Evolutionary conservation across 2,797 vertebrate species (phyloP).

Genomic region (Takifugu ocellatus): DNA sequence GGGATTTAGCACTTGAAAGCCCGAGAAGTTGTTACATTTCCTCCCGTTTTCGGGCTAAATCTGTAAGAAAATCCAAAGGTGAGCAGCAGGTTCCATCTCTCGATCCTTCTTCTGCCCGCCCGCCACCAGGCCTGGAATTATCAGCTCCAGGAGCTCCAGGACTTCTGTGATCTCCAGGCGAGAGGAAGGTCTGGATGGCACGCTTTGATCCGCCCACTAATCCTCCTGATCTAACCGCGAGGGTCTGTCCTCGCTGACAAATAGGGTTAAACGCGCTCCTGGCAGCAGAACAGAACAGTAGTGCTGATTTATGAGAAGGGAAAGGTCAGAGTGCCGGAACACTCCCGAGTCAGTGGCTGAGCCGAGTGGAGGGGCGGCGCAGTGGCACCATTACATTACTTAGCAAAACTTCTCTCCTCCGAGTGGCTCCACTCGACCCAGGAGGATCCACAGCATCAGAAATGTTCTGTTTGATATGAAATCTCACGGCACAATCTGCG

Average conservation of each 20-base stretch:
- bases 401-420: slow-evolving; percentile 18
- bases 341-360: slow-evolving; percentile 21
- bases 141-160: slow-evolving; percentile 44
- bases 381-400: slow-evolving; percentile 40
- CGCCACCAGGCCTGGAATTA: slow-evolving; percentile 33
- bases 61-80: no score
- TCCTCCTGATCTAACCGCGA: slow-evolving; percentile 45
- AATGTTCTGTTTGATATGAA: slow-evolving; percentile 13
- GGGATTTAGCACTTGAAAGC: no score
- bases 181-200: slow-evolving; percentile 45
- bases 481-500: neutral
- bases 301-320: slow-evolving; percentile 71
- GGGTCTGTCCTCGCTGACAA: slow-evolving; percentile 67
- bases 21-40: no score
- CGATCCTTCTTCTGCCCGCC: neutral
- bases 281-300: slow-evolving; percentile 66
- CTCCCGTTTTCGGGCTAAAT: no score
- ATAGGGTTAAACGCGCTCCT: slow-evolving; percentile 76
- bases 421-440: neutral
- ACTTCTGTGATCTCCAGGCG: slow-evolving; percentile 56
- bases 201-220: slow-evolving; percentile 73
- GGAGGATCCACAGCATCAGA: slow-evolving; percentile 27
- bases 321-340: slow-evolving; percentile 69
- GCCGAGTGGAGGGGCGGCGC: slow-evolving; percentile 41
- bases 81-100: no score